Evolutionary conservation across 2,888 invertebrate species (phyloP), one percentile per base, ranked within the genome.

Genomic region (Polydrusus pterygomalis): DNA sequence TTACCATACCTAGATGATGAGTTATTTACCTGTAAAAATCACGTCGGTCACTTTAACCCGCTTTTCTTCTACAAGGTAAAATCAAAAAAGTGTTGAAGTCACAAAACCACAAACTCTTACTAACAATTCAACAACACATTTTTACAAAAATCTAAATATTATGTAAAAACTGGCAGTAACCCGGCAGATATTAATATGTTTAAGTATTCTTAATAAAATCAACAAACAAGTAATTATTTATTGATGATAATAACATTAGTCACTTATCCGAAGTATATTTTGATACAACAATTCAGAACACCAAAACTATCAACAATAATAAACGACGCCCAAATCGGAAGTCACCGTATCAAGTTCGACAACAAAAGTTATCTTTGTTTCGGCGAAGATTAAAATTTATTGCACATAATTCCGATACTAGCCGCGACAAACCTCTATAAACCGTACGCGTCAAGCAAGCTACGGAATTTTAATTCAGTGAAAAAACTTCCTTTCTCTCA

Each of bases 401-500:
- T 38, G 38, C 58, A 60, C 15, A 49, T 18, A 47, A 15, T 7
- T 64, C 47, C 43, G 17, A 20, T 3, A n/a, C n/a, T 45, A 64
- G 30, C 45, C 20, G 49, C 64, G 34, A 45, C 47, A 45, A 45
- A 20, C 63, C 7, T 6, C 45, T 34, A 63, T 25, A 20, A 38
- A 34, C 40, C 17, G 34, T 34, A 34, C 43, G 38, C 38, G n/a
- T n/a, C 43, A 13, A 30, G 8, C 30, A 9, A 45, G 18, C 25
- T 13, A 3, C 15, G 17, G 30, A 17, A 49, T 64, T 25, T 47
- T 18, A 58, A 49, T 45, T 64, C 47, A 64, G 17, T 49, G 64
- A 64, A 64, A 49, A 47, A 49, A 45, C 13, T 49, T 20, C 64
- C 64, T 64, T 64, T 64, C 64, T 49, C 64, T 64, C 45, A 34